These are phyloP conservation scores for Henricia sp. DNA, from an alignment of 53 echinoderm and acorn worm genomes.

Conservation along the genomic window DNA sequence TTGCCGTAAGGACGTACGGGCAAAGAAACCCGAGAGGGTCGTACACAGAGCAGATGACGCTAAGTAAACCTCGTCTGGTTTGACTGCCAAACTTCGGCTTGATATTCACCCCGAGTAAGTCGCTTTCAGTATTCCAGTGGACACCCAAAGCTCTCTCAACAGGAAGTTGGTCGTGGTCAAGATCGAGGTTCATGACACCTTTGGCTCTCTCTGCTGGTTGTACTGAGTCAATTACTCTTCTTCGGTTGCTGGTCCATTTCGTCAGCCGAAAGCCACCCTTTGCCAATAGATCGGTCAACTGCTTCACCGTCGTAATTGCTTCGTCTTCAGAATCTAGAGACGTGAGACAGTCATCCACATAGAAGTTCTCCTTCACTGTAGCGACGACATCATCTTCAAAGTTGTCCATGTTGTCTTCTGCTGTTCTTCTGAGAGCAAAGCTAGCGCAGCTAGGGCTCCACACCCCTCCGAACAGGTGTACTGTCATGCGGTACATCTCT, in stretches of 20 bases:
- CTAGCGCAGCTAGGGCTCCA: slow-evolving; percentile 62
- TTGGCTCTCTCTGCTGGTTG: slow-evolving; percentile 19
- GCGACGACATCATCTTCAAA: too few relatives aligned
- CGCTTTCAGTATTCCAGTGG: slow-evolving; percentile 14
- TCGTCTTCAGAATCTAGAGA: too few relatives aligned
- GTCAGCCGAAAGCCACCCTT: too few relatives aligned
- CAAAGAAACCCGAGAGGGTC: slow-evolving; percentile 55
- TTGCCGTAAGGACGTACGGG: slow-evolving; percentile 54
- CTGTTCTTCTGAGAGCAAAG: slow-evolving; percentile 60
- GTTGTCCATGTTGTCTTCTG: slow-evolving; percentile 35
- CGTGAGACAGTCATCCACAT: too few relatives aligned
- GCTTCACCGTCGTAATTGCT: too few relatives aligned
- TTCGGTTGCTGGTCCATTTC: too few relatives aligned
- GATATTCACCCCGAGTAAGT: neutral
- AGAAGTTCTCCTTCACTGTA: too few relatives aligned
- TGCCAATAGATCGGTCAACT: too few relatives aligned
- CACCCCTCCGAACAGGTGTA: too few relatives aligned
- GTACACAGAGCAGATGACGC: slow-evolving; percentile 55
- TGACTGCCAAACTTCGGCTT: neutral
- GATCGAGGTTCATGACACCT: slow-evolving; percentile 28
- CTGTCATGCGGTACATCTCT: too few relatives aligned
- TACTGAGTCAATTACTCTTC: too few relatives aligned
- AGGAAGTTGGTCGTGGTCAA: slow-evolving; percentile 60
- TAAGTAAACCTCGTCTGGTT: slow-evolving; percentile 60
- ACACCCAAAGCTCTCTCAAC: slow-evolving; percentile 72